phyloP scores from a whole-genome alignment of 2,888 invertebrate genomes.

The Hermodice carunculata region DNA sequence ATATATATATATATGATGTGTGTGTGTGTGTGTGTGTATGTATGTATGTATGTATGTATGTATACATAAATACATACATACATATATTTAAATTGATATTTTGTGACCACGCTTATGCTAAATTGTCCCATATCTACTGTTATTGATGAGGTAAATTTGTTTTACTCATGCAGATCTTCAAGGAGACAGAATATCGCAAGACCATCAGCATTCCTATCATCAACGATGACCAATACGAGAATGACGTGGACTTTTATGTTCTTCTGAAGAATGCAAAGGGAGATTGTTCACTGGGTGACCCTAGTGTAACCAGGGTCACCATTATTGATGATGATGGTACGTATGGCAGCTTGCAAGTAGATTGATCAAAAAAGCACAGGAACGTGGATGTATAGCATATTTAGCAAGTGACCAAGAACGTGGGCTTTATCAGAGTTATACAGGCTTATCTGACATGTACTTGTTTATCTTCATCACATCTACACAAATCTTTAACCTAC shows the following conservation, averaged over 20 bases:
- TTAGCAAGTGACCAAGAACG: too few relatives aligned
- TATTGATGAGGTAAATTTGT: too few relatives aligned
- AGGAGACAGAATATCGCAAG: constrained; percentile 59
- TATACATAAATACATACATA: too few relatives aligned
- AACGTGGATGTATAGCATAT: too few relatives aligned
- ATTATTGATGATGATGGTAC: constrained; percentile 67
- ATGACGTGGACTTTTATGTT: constrained; percentile 63
- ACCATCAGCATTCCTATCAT: constrained; percentile 60
- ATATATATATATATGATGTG: neutral
- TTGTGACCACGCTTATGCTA: neutral
- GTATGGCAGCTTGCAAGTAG: too few relatives aligned
- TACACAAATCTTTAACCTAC: too few relatives aligned
- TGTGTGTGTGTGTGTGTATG: too few relatives aligned
- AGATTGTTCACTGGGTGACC: constrained; percentile 58
- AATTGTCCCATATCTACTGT: too few relatives aligned
- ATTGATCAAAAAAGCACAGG: too few relatives aligned
- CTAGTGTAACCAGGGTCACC: constrained; percentile 61
- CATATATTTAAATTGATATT: neutral
- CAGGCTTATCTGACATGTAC: too few relatives aligned
- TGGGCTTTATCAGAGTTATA: too few relatives aligned
- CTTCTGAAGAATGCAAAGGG: constrained; percentile 60
- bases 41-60: neutral
- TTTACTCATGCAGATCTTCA: constrained; percentile 54
- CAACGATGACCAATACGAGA: constrained; percentile 63
- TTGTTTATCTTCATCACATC: too few relatives aligned